phyloP scores from a whole-genome alignment of 2,113 vertebrate species.

The Alaudala cheleensis region DNA sequence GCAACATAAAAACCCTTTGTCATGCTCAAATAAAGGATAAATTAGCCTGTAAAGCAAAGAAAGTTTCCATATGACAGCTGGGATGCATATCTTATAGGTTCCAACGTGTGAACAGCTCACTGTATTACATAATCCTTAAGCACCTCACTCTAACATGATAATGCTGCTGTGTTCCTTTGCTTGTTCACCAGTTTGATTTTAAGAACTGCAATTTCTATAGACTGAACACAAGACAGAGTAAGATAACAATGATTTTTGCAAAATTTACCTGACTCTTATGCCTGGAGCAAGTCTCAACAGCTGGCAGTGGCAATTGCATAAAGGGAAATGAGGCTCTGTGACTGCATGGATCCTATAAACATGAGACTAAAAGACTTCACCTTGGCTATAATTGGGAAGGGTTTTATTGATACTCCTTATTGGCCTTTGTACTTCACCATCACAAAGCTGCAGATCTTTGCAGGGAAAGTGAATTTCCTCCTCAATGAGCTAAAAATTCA shows the following conservation, averaged over 20 bases:
- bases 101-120: neutral
- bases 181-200: neutral
- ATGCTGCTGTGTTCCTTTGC: neutral
- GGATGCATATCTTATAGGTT: rapidly evolving
- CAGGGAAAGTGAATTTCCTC: neutral
- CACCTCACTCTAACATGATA: neutral
- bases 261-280: neutral
- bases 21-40: neutral
- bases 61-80: neutral
- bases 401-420: neutral
- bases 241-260: neutral
- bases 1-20: neutral
- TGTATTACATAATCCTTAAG: neutral
- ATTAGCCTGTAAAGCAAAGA: neutral
- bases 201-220: neutral
- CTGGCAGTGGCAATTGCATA: neutral
- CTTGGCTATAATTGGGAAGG: neutral
- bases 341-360: neutral
- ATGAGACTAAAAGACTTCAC: neutral
- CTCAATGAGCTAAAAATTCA: neutral
- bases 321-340: neutral
- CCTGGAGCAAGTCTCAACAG: neutral
- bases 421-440: neutral
- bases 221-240: neutral
- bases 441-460: neutral